Base-by-base conservation (phyloP, 2,113 vertebrate genomes). In the Dipodomys ordii region DNA sequence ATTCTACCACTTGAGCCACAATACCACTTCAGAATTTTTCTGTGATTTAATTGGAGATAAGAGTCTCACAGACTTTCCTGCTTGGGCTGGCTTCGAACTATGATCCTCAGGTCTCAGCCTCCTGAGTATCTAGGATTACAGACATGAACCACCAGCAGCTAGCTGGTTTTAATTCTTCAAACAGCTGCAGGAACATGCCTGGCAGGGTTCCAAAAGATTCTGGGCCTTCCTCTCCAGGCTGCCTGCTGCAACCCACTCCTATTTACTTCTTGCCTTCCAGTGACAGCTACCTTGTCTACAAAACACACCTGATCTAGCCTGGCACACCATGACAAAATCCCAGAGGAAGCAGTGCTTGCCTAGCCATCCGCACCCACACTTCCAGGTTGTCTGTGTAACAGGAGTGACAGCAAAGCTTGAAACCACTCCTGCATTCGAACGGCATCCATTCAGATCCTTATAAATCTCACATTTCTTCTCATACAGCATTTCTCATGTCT, bases 381-480 rank as follows among this genome's bases (percentile, higher is more conserved):
- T 94, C 87, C 89, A 57, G 84, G n/a, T 60, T 77, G 68, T 83
- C 83, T 90, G 89, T 8, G 23, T 13, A 73, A 53, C 27, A 65
- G 57, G 60, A 62, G 62, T 23, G 73, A 93, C 23, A 74, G 91
- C 81, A 84, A 76, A 80, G 83, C 65, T 87, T 53, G 10, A 35
- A 71, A 81, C 77, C 90, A 85, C 71, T 67, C 92, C 76, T 71
- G 81, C 65, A 83, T 92, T 93, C 94, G 95, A 88, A 90, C 83
- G 91, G 44, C 65, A 30, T 39, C 96, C 88, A 85, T 94, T 94
- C 92, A 92, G 71, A 19, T 82, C 44, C 96, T 93, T 92, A 87
- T 96, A 96, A 96, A 95, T 95, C 95, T 95, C 96, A 94, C 49
- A 95, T 96, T 95, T 95, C 96, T 93, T 93, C 95, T 93, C 74